Evolutionary conservation across 1,140 invertebrate species (phyloP).

Genomic region (Acromyrmex charruanus): DNA sequence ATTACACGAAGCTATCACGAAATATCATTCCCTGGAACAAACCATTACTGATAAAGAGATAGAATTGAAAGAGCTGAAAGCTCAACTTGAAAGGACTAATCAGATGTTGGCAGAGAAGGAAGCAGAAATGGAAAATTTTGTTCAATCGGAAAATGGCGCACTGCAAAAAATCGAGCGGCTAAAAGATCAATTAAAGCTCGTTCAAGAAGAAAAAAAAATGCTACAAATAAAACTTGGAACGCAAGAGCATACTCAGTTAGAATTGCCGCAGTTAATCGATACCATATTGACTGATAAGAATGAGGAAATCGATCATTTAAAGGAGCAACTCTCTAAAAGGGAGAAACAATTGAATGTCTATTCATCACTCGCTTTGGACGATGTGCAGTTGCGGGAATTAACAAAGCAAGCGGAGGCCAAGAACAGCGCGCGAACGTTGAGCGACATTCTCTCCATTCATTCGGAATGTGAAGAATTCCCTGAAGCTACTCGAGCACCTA

Average conservation of each 20-base stretch:
- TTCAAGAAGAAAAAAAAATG: conserved; percentile 87
- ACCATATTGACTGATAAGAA: conserved; percentile 90
- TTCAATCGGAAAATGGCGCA: conserved; percentile 86
- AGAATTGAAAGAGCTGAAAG: conserved; percentile 82
- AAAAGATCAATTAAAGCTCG: conserved; percentile 86
- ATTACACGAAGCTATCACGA: conserved; percentile 88
- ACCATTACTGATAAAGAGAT: conserved; percentile 81
- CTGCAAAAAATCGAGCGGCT: conserved; percentile 85
- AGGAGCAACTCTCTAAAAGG: conserved; percentile 86
- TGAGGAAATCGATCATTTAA: conserved; percentile 89
- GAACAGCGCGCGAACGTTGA: conserved; percentile 89
- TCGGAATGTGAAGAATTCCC: conserved; percentile 89
- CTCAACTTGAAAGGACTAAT: conserved; percentile 85
- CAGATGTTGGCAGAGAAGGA: conserved; percentile 86
- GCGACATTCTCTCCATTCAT: conserved; percentile 90
- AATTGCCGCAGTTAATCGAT: conserved; percentile 88
- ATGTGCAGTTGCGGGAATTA: conserved; percentile 83
- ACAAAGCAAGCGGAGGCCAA: conserved; percentile 85
- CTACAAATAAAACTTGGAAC: conserved; percentile 82
- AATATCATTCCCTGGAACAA: conserved; percentile 80
- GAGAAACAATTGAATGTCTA: conserved; percentile 86
- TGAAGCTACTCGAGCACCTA: conserved; percentile 79
- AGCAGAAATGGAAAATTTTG: conserved; percentile 85
- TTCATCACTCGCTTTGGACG: conserved; percentile 87
- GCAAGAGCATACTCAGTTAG: conserved; percentile 80